These are phyloP conservation scores for Apostichopus japonicus DNA, from an alignment of 35 echinoderm and acorn worm species.

Conservation along the genomic window DNA sequence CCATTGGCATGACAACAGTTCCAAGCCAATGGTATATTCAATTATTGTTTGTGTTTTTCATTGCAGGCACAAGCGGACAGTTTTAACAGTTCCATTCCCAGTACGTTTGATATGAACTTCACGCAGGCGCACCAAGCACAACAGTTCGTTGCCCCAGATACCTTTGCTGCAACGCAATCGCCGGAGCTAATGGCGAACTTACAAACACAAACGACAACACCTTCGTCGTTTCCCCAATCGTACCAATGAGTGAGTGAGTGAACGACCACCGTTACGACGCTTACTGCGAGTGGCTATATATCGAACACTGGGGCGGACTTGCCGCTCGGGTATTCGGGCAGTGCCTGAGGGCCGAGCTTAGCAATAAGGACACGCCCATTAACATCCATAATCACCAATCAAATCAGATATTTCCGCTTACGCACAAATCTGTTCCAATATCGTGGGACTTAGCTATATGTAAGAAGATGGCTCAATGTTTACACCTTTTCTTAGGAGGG, in stretches of 20 bases:
- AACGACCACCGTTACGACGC: not conserved
- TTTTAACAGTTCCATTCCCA: slow-evolving; percentile 29
- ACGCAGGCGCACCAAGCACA: slow-evolving; percentile 45
- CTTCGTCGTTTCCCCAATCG: slow-evolving; percentile 32
- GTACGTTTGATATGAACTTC: slow-evolving; percentile 45
- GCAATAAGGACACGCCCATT: too few relatives aligned
- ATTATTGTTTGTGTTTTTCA: not conserved
- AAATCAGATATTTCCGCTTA: too few relatives aligned
- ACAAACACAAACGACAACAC: slow-evolving; percentile 25
- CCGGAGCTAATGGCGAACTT: slow-evolving; percentile 54
- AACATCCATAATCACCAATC: too few relatives aligned
- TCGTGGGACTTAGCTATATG: too few relatives aligned
- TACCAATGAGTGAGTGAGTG: slow-evolving; percentile 15
- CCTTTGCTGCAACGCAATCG: slow-evolving; percentile 33
- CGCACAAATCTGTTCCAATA: too few relatives aligned
- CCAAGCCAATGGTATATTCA: too few relatives aligned
- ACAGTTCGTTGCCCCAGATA: slow-evolving; percentile 27
- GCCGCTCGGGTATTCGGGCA: not conserved
- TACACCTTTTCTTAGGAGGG: too few relatives aligned
- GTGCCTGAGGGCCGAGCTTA: not conserved
- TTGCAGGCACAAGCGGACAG: slow-evolving; percentile 54
- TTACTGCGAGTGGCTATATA: not conserved
- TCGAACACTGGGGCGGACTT: not conserved
- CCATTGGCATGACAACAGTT: too few relatives aligned
- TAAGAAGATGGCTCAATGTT: too few relatives aligned